Conservation (phyloP, 2,113 vertebrate genomes). For the Poeciliopsis prolifica region DNA sequence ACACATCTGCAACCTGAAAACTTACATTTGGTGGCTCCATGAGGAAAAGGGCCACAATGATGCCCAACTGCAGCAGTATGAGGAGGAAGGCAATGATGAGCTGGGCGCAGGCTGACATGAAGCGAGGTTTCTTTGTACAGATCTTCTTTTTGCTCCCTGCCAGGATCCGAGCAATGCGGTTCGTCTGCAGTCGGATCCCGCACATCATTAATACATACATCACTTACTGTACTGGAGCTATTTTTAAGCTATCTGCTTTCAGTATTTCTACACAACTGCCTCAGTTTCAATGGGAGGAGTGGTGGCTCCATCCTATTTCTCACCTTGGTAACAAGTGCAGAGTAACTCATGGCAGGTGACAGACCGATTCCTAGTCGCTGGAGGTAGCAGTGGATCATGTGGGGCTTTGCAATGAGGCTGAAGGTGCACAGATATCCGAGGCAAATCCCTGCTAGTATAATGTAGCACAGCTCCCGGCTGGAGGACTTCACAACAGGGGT, state of each 20-base stretch:
- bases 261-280: neutral
- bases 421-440: conserved; percentile 98
- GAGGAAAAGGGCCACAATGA: conserved; percentile 96
- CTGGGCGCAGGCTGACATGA: conserved; percentile 98
- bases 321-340: conserved; percentile 74
- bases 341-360: conserved; percentile 90
- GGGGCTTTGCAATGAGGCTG: conserved; percentile 94
- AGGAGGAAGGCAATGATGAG: conserved; percentile 94
- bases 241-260: neutral
- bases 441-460: conserved; percentile 96
- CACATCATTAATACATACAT: conserved; percentile 10
- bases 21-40: conserved; percentile 88
- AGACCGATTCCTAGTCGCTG: conserved; percentile 95
- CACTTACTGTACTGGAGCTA: neutral
- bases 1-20: neutral
- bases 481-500: conserved; percentile 98
- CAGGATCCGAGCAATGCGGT: conserved; percentile 96
- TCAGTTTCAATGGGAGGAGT: neutral
- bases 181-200: conserved; percentile 78
- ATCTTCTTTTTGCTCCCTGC: conserved; percentile 99
- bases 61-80: conserved; percentile 93
- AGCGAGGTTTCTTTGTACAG: conserved; percentile 97
- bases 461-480: conserved; percentile 97
- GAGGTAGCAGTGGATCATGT: conserved; percentile 93
- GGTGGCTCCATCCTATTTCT: conserved; percentile 5